Percentiles rank a stretch among this genome's conserved stretches.
phyloP scores from a whole-genome alignment of 2,113 vertebrate species.

The Asarcornis scutulata region DNA sequence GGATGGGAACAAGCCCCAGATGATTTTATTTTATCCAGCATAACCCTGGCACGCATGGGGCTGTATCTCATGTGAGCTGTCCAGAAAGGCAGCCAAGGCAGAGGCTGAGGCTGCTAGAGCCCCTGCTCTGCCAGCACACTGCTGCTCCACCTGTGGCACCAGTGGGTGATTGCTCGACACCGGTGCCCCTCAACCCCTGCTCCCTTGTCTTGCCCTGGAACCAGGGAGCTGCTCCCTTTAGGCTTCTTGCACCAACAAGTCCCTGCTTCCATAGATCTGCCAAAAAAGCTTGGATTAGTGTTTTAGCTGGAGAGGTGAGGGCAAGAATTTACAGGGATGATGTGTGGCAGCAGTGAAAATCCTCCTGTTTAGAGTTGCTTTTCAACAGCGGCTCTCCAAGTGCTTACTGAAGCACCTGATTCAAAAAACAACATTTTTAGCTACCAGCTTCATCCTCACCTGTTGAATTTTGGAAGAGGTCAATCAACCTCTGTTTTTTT shows the following conservation, averaged over 20 bases:
- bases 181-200: neutral
- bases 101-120: neutral
- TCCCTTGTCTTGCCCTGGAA: neutral
- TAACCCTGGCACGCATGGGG: neutral
- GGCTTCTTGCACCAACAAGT: neutral
- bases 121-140: neutral
- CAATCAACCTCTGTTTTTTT: accelerated
- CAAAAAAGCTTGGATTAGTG: neutral
- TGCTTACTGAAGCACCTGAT: neutral
- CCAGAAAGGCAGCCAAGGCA: neutral
- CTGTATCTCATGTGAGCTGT: too few species aligned
- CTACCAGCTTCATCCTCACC: neutral
- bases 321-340: neutral
- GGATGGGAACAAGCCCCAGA: neutral
- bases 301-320: neutral
- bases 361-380: neutral
- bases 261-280: neutral
- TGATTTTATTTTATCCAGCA: too few species aligned
- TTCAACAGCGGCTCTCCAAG: neutral
- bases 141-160: accelerated
- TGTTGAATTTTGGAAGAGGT: neutral
- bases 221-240: neutral
- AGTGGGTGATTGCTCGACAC: accelerated
- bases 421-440: accelerated
- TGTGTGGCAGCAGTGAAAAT: neutral